phyloP scores from a whole-genome alignment of 2,888 invertebrate genomes.

The Temnothorax ravouxi region DNA sequence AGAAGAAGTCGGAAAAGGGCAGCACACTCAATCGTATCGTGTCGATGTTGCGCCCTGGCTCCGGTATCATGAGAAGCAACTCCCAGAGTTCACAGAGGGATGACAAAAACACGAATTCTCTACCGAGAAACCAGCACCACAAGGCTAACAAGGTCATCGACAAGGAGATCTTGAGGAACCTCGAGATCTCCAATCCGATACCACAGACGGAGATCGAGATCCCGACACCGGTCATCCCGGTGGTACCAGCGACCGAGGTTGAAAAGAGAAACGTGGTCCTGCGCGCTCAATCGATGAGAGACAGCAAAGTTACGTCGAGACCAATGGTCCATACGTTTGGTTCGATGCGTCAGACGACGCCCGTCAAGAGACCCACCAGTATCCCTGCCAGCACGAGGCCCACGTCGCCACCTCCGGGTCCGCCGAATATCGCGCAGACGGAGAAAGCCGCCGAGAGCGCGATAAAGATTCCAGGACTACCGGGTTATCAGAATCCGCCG shows the following conservation, averaged over 20 bases:
- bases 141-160: slow-evolving; percentile 91
- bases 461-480: slow-evolving; percentile 86
- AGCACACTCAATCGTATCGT: slow-evolving; percentile 91
- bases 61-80: slow-evolving; percentile 88
- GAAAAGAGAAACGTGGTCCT: slow-evolving; percentile 89
- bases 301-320: slow-evolving; percentile 87
- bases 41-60: slow-evolving; percentile 88
- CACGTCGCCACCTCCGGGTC: slow-evolving; percentile 92
- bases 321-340: slow-evolving; percentile 92
- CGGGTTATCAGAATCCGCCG: slow-evolving; percentile 89
- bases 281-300: slow-evolving; percentile 94
- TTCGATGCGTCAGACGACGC: slow-evolving; percentile 92
- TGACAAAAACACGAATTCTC: slow-evolving; percentile 87
- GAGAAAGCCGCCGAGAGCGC: slow-evolving; percentile 76
- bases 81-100: slow-evolving; percentile 87
- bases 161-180: slow-evolving; percentile 90
- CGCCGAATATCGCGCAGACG: slow-evolving; percentile 86
- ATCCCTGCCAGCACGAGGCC: slow-evolving; percentile 90
- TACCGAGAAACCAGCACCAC: slow-evolving; percentile 89
- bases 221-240: slow-evolving; percentile 88
- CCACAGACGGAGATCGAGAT: slow-evolving; percentile 90
- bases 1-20: slow-evolving; percentile 86
- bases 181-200: slow-evolving; percentile 95
- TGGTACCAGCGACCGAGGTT: slow-evolving; percentile 87
- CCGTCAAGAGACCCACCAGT: slow-evolving; percentile 91